A percentile compares a stretch with the other conserved stretches of the same genome.
phyloP scores from a whole-genome alignment of 2,113 vertebrate species.

The Bujurquina vittata region DNA sequence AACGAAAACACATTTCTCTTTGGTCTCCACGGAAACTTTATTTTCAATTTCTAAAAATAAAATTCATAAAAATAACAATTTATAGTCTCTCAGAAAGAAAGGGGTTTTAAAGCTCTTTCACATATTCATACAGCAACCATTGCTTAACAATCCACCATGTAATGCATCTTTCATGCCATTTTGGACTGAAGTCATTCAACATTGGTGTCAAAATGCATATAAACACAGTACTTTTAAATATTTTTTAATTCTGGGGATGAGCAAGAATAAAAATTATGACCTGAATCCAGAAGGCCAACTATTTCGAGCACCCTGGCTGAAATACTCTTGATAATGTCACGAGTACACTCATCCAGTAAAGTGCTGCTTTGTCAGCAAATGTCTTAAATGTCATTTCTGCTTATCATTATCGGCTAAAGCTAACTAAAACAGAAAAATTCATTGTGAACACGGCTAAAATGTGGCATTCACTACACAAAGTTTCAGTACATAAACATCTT shows the following conservation, averaged over 20 bases:
- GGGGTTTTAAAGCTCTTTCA: constrained; percentile 60
- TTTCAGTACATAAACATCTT: neutral
- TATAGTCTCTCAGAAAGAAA: constrained; percentile 39
- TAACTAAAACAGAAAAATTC: neutral
- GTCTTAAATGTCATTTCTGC: constrained; percentile 20
- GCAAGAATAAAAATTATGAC: neutral
- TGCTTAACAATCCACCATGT: neutral
- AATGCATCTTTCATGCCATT: constrained; percentile 7
- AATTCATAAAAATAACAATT: constrained; percentile 66
- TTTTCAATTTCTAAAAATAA: constrained; percentile 65
- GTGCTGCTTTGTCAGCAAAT: constrained; percentile 5
- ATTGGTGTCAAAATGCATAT: constrained; percentile 2
- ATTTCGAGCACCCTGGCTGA: neutral
- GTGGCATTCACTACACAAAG: constrained; percentile 12
- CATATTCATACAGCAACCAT: constrained; percentile 28
- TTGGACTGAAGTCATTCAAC: constrained; percentile 12
- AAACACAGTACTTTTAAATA: neutral
- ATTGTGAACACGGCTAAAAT: neutral
- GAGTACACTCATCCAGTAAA: neutral
- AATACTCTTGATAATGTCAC: neutral
- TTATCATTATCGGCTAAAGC: neutral
- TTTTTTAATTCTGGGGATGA: neutral
- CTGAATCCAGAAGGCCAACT: neutral
- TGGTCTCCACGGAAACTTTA: constrained; percentile 61
- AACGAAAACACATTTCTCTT: neutral